Percentiles rank a stretch among this genome's conserved stretches.
Evolutionary conservation across 2,888 invertebrate genomes (phyloP).

Genomic region (Agrochola circellaris): DNA sequence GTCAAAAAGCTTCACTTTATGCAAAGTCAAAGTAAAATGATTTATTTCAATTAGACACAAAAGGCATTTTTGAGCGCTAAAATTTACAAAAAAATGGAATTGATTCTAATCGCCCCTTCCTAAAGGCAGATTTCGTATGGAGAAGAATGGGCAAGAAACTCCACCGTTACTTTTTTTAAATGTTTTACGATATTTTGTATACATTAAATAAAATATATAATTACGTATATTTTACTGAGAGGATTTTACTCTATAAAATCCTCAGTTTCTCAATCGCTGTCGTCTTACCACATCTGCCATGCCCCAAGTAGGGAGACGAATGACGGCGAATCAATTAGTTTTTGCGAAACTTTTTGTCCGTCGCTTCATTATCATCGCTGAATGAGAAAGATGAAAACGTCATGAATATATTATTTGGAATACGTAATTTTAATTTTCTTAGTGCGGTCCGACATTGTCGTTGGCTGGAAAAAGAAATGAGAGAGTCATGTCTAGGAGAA

Average conservation of each 20-base stretch:
- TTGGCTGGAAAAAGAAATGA: not conserved
- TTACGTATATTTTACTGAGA: too few species aligned
- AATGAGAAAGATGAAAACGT: constrained; percentile 67
- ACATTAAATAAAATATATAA: too few species aligned
- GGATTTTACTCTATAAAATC: too few species aligned
- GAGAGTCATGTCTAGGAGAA: not conserved
- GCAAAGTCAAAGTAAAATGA: too few species aligned
- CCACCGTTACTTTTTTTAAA: too few species aligned
- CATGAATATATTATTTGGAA: constrained; percentile 73
- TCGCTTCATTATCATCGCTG: constrained; percentile 72
- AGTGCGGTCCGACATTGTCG: constrained; percentile 25
- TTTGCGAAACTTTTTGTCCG: constrained; percentile 73
- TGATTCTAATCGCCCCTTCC: too few species aligned
- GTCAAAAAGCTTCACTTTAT: not conserved
- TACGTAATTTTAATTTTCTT: constrained; percentile 45
- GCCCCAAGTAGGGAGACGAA: constrained; percentile 62
- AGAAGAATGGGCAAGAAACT: too few species aligned
- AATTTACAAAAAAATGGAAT: too few species aligned
- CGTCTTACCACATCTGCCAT: constrained; percentile 48
- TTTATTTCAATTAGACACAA: too few species aligned
- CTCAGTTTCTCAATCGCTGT: constrained; percentile 14
- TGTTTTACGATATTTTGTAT: too few species aligned
- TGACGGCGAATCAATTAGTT: constrained; percentile 78
- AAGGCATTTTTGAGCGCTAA: too few species aligned
- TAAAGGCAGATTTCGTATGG: too few species aligned